Base-by-base conservation (phyloP, 2,888 invertebrate species). In the Cephus spinipes region DNA sequence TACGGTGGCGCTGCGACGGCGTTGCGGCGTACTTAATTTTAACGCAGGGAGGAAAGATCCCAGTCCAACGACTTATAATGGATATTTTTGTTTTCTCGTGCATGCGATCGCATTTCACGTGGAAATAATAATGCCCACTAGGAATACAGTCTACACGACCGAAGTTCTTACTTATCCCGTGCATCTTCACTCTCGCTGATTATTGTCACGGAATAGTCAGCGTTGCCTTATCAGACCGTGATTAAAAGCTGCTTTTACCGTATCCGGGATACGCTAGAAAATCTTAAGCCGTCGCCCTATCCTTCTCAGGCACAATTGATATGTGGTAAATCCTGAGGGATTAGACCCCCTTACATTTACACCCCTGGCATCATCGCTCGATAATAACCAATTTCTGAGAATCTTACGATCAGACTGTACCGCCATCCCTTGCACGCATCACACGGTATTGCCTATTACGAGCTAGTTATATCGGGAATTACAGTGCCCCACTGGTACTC, bases 41-140 rank as follows among this genome's bases (percentile, higher is more conserved):
- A 86, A 87, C 83, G 83, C 84, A 82, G 82, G 81, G 82, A 85
- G 84, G 84, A 86, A 85, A 83, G 81, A 23, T 15, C 40, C 15
- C 40, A 55, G 55, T 55, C 55, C 55, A 9, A 55, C 23, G 40
- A 9, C 9, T 23, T 6, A 55, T 15, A 9, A 31, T 31, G 31
- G 9, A n/a, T 31, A 33, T 32, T 33, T 31, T 71, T 71, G 31
- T 31, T 9, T 11, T 1, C 3, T 31, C 12, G 31, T 9, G 23
- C 6, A 40, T 40, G 40, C 40, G 0, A 23, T 6, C 40, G 40
- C 15, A 40, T 15, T 55, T 9, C 1, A 36, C 15, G 55, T 23
- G 1, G 55, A 55, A 23, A 55, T 55, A 55, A 55, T 55, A 55
- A 55, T 55, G 23, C 9, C 9, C 2, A 55, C 55, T 23, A 23